Base-by-base conservation (phyloP, 2,113 vertebrate species). In the Aegithalos caudatus region DNA sequence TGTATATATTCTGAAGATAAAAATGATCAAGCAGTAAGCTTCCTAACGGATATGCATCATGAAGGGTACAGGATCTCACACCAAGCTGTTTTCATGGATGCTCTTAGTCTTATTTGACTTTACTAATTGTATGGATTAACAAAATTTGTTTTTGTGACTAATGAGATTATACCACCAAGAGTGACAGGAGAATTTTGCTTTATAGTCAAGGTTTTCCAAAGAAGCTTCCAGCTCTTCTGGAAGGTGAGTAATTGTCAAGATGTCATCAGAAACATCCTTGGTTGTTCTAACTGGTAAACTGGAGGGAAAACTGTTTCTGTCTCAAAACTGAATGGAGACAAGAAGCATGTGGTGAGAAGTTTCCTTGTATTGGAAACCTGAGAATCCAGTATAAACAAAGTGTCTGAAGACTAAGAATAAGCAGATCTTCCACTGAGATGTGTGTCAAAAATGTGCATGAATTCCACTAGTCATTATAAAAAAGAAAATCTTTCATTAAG, bases 391-490 rank as follows among this genome's bases (percentile, higher is more conserved):
- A 44, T 23, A 84, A 81, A 67, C 23, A 47, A 12, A 82, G 35
- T 4, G 2, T 35, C 40, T 66, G 58, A 73, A 82, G 6, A 54
- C 19, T n/a, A 65, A 47, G 44, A 90, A 88, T 16, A 82, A 81
- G 31, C 33, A 64, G 12, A 25, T 60, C 29, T 81, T 70, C 12
- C 35, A 64, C 9, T 27, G 35, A 80, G 67, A 73, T 37, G 5
- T 0, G 0, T 14, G 71, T 7, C 9, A 82, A 73, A 50, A 66
- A 81, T 37, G 14, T 0, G 0, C 42, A 44, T 16, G 16, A 16
- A 47, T 28, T 27, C 25, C 27, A 31, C 25, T 50, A 28, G 13
- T 54, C 35, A 44, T 58, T 79, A 48, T 25, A 53, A 61, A 65
- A 65, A 14, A 81, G 8, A 35, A 83, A 81, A 57, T 20, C 28